These are phyloP conservation scores for Eulacestoma nigropectus DNA, from an alignment of 2,113 vertebrate species.

Conservation along the genomic window DNA sequence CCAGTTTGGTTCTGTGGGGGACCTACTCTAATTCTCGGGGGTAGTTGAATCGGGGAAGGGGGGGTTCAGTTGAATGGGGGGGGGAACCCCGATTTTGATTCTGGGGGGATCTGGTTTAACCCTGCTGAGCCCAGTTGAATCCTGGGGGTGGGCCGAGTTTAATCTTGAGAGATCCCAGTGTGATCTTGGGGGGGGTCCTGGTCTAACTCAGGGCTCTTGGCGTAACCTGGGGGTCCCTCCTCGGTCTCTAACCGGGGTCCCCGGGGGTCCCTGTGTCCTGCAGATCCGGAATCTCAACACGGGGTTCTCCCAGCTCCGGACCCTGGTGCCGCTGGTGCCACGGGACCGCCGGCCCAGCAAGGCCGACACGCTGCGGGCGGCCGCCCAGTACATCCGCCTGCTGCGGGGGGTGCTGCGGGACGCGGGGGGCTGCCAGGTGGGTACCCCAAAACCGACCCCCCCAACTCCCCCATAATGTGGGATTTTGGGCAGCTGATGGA, in stretches of 20 bases:
- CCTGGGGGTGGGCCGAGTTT: background rate
- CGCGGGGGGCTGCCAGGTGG: background rate
- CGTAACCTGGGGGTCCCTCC: background rate
- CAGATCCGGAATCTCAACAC: background rate
- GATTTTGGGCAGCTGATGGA: no score
- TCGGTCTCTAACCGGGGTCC: background rate
- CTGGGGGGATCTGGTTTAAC: background rate
- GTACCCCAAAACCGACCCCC: background rate
- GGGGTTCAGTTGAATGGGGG: background rate
- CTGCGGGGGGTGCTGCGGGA: background rate
- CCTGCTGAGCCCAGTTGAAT: background rate
- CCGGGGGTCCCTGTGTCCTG: background rate
- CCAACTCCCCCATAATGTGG: fast-evolving
- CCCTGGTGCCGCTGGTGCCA: background rate
- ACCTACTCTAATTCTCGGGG: fast-evolving
- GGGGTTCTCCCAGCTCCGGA: background rate
- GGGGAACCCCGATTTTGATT: background rate
- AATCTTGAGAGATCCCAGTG: no score
- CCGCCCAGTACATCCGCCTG: background rate
- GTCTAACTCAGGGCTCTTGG: background rate
- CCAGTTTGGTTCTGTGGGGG: background rate
- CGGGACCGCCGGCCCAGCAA: background rate
- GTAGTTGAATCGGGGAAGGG: background rate
- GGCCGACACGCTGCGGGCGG: background rate
- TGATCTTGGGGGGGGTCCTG: background rate